Base-by-base conservation (phyloP, 2,888 invertebrate species). In the Anaspis maculata region DNA sequence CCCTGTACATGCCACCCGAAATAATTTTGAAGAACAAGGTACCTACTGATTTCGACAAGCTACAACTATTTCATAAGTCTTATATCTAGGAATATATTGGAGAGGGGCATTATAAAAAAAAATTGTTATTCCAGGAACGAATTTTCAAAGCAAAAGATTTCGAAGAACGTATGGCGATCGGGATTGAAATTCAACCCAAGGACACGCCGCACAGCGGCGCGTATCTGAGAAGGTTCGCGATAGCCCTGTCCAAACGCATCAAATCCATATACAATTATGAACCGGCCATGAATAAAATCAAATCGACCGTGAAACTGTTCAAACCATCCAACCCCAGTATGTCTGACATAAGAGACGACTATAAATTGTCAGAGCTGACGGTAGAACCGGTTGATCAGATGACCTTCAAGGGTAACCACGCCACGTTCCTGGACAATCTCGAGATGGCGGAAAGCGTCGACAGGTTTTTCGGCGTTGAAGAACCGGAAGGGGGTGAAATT, bases 351-450 rank as follows among this genome's bases (percentile, higher is more conserved):
- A 10, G 11, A 3, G 26, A 22, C 3, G 22, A 22, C 11, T 22
- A 22, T 4, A 2, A 11, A 3, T 22, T 22, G n/a, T n/a, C n/a
- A n/a, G n/a, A n/a, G n/a, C n/a, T n/a, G n/a, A n/a, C n/a, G n/a
- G n/a, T n/a, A n/a, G 11, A 22, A 10, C 67, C 67, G 3, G 70
- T 82, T 0, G 68, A 69, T 1, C 66, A 82, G 0, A 71, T 76
- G 46, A 72, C 69, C 30, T 63, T 80, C 6, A 79, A 82, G 51
- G 85, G 84, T 5, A 79, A 80, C 54, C 85, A 85, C 50, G 57
- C 72, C 1, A 74, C 75, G 27, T 80, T 84, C 49, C 54, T 84
- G 44, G 76, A 81, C 9, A 79, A 77, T 48, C 68, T 71, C 26
- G 74, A 73, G 47, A 64, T 76, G 29, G 71, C 76, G 0, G 68